Evolutionary conservation across 1,140 invertebrate genomes (phyloP), one percentile per base, ranked within the genome.

Genomic region (Heliothis subflexa): DNA sequence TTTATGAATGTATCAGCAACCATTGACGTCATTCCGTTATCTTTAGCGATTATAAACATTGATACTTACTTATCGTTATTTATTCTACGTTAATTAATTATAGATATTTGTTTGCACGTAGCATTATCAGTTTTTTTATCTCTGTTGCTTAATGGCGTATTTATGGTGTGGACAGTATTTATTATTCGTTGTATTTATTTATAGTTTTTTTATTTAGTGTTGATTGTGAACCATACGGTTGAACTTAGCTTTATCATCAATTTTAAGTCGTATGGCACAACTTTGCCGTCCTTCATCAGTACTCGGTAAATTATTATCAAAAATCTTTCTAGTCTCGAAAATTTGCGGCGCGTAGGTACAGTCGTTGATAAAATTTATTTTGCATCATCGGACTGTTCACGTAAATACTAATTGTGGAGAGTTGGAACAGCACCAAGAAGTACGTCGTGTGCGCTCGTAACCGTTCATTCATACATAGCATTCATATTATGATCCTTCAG

Each of bases 11-110:
- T 62, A 52, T 75, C 45, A 40, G 21, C 33, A 75, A 9, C 21
- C 21, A 64, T 75, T 75, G 73, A 75, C 73, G 73, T 75, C 73
- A 75, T 13, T 47, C 54, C 10, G 33, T 73, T 73, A 73, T 73
- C 71, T 59, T 25, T 33, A 12, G 11, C 18, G 16, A 59, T 73
- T 73, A 68, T 33, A 57, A 14, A 18, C 11, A 13, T 59, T 47
- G 71, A 52, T 75, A 52, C 25, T 75, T 75, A 54, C 73, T 62
- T 64, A 52, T 50, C 55, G 68, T 54, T 61, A 62, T 33, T 25
- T 28, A 21, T 18, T 14, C 7, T 52, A n/a, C 14, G 14, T 50
- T 70, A 52, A 70, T 47, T 66, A 47, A 66, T 64, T 47, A 66
- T 49, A 66, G 16, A 47, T 47, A 66, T 47, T 66, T 62, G 62